Conservation (phyloP, 2,113 vertebrate genomes). For the Pomatostomus ruficeps region DNA sequence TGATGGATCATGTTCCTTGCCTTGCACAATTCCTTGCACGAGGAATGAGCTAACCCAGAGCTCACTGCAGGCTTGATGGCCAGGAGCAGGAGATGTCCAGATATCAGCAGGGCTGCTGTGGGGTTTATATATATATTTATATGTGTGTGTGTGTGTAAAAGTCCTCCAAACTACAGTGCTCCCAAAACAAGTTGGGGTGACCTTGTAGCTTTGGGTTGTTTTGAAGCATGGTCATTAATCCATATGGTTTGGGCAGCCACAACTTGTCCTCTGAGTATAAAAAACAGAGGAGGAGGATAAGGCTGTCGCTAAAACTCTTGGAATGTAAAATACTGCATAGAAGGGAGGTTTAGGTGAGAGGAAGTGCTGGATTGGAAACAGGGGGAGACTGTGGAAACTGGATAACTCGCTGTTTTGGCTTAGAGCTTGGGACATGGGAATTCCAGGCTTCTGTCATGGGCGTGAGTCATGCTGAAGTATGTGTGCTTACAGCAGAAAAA, state of each 20-base stretch:
- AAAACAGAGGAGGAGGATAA: not conserved
- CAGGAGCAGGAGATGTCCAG: not conserved
- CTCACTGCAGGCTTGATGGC: not conserved
- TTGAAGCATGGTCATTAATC: not conserved
- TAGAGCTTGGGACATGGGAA: not conserved
- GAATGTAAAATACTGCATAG: not conserved
- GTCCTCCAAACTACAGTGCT: not conserved
- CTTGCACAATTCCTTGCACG: not conserved
- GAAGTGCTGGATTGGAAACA: not conserved
- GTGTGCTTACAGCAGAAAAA: slow-evolving; percentile 30
- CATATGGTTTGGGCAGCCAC: not conserved
- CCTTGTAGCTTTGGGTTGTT: not conserved
- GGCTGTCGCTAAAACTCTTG: not conserved
- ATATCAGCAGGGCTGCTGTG: not conserved
- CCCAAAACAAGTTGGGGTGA: not conserved
- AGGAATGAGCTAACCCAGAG: not conserved
- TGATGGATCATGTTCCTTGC: not conserved
- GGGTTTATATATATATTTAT: not conserved
- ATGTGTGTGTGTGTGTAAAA: not conserved
- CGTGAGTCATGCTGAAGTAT: not conserved
- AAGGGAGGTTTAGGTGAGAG: not conserved
- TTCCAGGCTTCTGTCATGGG: slow-evolving; percentile 18
- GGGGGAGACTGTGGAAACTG: not conserved
- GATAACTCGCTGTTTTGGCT: not conserved
- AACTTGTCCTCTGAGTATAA: not conserved